These are phyloP conservation scores for Archips crataeganus DNA, from an alignment of 2,888 invertebrate genomes.

Conservation along the genomic window DNA sequence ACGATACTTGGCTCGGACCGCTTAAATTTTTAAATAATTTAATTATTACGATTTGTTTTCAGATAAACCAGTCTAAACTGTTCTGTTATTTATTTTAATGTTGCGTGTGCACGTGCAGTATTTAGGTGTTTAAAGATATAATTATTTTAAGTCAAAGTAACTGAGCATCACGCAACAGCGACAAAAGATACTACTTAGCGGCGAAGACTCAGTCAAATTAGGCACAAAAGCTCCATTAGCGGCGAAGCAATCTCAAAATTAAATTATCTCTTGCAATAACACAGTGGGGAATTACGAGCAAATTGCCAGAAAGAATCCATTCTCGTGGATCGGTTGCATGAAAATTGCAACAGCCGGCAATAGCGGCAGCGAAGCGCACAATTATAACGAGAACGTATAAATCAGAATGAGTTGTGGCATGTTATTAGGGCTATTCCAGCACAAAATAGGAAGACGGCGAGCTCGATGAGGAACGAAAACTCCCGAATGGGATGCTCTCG, in stretches of 20 bases:
- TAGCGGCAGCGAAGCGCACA: slow-evolving; percentile 82
- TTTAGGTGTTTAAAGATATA: not conserved
- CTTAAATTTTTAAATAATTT: not conserved
- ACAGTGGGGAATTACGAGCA: slow-evolving; percentile 68
- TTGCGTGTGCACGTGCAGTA: not conserved
- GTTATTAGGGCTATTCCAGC: slow-evolving; percentile 82
- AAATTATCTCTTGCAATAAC: slow-evolving; percentile 70
- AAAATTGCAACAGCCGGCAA: slow-evolving; percentile 82
- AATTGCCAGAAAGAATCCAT: slow-evolving; percentile 81
- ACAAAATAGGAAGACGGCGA: slow-evolving; percentile 76
- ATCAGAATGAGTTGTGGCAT: slow-evolving; percentile 86
- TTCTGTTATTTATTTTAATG: not conserved
- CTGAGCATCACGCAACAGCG: slow-evolving; percentile 47
- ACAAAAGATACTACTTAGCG: slow-evolving; percentile 53
- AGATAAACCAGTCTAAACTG: not conserved
- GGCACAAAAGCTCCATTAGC: slow-evolving; percentile 66
- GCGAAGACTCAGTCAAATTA: slow-evolving; percentile 57
- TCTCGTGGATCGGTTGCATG: slow-evolving; percentile 81
- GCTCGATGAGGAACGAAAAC: slow-evolving; percentile 72
- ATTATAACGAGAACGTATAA: slow-evolving; percentile 85
- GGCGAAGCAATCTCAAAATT: slow-evolving; percentile 62
- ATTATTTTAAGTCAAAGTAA: slow-evolving; percentile 12
- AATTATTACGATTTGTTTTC: slow-evolving; percentile 1
- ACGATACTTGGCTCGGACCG: not conserved
- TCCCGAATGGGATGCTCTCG: slow-evolving; percentile 58